Evolutionary conservation across 2,113 vertebrate species (phyloP).

Genomic region (Ictalurus furcatus): DNA sequence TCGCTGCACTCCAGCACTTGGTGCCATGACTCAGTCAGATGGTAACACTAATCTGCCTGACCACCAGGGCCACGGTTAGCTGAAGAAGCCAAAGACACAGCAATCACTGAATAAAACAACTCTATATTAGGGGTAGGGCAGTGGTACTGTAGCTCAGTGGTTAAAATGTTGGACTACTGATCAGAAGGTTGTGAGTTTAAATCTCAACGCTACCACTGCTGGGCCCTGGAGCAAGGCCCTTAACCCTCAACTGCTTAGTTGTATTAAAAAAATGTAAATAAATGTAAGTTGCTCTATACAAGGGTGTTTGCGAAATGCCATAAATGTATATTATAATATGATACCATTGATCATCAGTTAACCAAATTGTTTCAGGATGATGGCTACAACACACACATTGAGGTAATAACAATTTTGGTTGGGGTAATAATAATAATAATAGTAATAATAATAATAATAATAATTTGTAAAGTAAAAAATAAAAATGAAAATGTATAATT

Average conservation of each 20-base stretch:
- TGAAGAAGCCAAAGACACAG: background rate
- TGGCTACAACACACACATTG: conserved; percentile 67
- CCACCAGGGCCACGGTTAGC: conserved; percentile 13
- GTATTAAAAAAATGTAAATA: background rate
- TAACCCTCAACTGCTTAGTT: background rate
- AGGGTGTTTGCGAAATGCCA: background rate
- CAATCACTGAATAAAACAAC: conserved; percentile 58
- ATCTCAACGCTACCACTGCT: background rate
- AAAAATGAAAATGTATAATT: background rate
- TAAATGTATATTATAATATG: conserved; percentile 21
- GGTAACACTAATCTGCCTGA: conserved; percentile 3
- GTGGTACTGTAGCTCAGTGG: background rate
- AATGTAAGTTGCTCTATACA: background rate
- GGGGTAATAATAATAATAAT: background rate
- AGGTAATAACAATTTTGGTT: conserved; percentile 30
- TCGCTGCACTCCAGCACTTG: conserved; percentile 77
- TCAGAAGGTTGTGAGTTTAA: background rate
- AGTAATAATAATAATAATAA: background rate
- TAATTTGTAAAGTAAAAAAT: background rate
- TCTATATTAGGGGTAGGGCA: conserved; percentile 71
- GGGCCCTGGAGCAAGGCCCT: background rate
- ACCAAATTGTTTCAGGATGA: conserved; percentile 83
- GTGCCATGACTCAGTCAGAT: conserved; percentile 39
- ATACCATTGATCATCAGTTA: conserved; percentile 85
- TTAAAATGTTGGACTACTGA: background rate